Percentiles rank a stretch among this genome's conserved stretches.
Evolutionary conservation across 2,888 invertebrate genomes (phyloP).

Genomic region (Tenthredo livida): DNA sequence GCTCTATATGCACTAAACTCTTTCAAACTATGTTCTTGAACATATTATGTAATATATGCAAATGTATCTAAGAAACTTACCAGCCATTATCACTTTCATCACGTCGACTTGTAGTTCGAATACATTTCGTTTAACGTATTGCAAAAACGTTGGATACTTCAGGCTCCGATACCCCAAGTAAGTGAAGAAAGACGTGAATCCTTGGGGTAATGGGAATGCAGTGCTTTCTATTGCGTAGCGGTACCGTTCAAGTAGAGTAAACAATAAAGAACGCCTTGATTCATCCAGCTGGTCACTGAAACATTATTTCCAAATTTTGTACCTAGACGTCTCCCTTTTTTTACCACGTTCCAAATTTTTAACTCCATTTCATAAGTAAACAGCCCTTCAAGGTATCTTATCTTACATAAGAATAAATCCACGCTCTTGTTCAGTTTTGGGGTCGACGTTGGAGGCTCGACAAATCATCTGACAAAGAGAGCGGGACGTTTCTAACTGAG

Average conservation of each 20-base stretch:
- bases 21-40: conserved; percentile 12
- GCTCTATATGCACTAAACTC: conserved; percentile 35
- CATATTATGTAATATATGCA: too few species aligned
- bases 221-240: conserved; percentile 88
- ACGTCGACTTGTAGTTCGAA: conserved; percentile 94
- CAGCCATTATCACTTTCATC: conserved; percentile 90
- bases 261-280: conserved; percentile 86
- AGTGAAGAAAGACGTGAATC: conserved; percentile 93
- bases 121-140: conserved; percentile 91
- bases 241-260: conserved; percentile 90
- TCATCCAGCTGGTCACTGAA: conserved; percentile 87
- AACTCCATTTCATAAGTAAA: background rate
- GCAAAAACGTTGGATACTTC: conserved; percentile 88
- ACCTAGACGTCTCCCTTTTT: background rate
- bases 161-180: conserved; percentile 91
- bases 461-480: conserved; percentile 88
- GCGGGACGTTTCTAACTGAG: conserved; percentile 90
- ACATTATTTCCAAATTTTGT: conserved; percentile 57
- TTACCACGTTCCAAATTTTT: background rate
- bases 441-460: conserved; percentile 84
- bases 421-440: conserved; percentile 85
- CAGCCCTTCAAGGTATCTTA: conserved; percentile 62
- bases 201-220: conserved; percentile 91
- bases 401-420: conserved; percentile 90
- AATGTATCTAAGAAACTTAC: conserved; percentile 77